Evolutionary conservation across 30 jellyfish, hydroid and myxozoan genomes (phyloP), one percentile per base, ranked within the genome.

Genomic region (Rhopilema esculentum): DNA sequence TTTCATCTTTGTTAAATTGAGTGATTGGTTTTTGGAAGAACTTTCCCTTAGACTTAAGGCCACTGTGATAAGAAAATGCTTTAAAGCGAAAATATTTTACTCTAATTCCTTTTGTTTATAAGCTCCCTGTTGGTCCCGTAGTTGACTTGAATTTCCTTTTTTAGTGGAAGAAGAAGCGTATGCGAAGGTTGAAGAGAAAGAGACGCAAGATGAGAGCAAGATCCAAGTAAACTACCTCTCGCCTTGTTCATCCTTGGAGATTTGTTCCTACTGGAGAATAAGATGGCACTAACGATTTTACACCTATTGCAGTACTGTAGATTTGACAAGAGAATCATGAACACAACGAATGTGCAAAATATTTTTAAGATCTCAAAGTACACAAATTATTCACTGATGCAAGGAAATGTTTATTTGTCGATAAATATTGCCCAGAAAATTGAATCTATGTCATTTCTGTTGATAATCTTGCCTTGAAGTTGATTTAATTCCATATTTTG

Each of bases 131-230:
- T 40, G 57, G 12, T 40, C 12, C 6, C 57, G 6, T 12, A 40
- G 6, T 40, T 2, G 6, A 12, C 57, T 40, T 40, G 12, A 40
- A 12, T 12, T 40, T 40, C 12, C 57, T 40, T 40, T 40, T 71
- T 32, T 27, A 85, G 94, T 85, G 94, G 94, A 85, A 85, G 94
- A 85, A 85, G 79, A 85, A 85, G 80, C 94, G 94, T 17, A 85
- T 85, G 94, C 48, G 94, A 85, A 62, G 94, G 83, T 63, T 85
- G 87, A 85, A 85, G 94, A 61, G 88, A 85, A 85, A 85, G 70
- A 73, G 94, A 74, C 83, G 94, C 23, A 85, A 85, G 94, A 85
- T 85, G 94, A 74, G 94, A 65, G 94, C 94, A 74, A 85, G 94
- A 85, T 85, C 94, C 48, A 85, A 85, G 84, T 85, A 85, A 72